Base-by-base conservation (phyloP, 2,113 vertebrate genomes). In the Lathamus discolor region DNA sequence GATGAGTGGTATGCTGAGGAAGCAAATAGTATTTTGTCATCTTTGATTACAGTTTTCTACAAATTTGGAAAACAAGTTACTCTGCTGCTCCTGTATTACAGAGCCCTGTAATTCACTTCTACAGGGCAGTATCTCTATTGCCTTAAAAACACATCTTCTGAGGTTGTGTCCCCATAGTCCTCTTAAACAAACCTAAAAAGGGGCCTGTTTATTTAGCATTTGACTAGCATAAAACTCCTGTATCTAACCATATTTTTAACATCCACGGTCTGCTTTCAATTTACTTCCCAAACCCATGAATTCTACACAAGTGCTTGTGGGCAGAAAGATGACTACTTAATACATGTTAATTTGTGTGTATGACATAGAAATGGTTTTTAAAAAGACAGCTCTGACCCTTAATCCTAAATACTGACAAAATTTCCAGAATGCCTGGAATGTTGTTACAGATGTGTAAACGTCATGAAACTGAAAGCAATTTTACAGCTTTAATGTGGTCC, bases 261-360 rank as follows among this genome's bases (percentile, higher is more conserved):
- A 93, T 90, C 28, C 90, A 86, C 1, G 1, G 20, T 86, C 92
- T 96, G 83, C 88, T 97, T 97, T 90, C 88, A 94, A 78, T 95
- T 96, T 95, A 75, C 68, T 93, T 90, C 51, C 61, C 79, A 84
- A 93, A 81, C 43, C 35, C 46, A 64, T 75, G 85, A 90, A 75
- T 83, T 95, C 79, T 88, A 81, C 31, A 48, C 54, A 92, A 93
- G 52, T 82, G 44, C 77, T 91, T 94, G 90, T 93, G 95, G 83
- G 83, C 7, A 33, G 90, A 90, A 95, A 85, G 74, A 95, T 72
- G 85, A 70, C 59, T 90, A 81, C 51, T 95, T 92, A 92, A 90
- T 88, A 67, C 64, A 63, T 46, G 55, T 49, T 92, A 74, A 93
- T 90, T 93, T 92, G 68, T 64, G 68, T 78, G 43, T 63, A 75